Evolutionary conservation across 64 coral and sea anemone genomes (phyloP), one percentile per base, ranked within the genome.

Genomic region (Platygyra sinensis): DNA sequence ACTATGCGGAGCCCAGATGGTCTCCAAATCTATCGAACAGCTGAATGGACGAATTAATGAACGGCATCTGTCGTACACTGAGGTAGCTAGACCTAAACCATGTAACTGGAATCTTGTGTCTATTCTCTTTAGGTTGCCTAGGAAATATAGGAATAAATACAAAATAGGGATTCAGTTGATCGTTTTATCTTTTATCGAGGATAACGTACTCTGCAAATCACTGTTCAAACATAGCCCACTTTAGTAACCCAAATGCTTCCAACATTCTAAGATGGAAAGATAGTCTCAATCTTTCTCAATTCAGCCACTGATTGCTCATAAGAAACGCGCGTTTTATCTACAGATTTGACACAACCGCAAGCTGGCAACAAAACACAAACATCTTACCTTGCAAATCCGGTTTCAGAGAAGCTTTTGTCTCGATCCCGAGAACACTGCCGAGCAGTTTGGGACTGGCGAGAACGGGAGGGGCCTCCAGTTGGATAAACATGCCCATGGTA

Each of bases 1-100:
- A 39, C 92, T 94, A 46, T 94, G 92, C 3, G 92, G 92, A 14
- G 87, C 80, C 92, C 92, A 94, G 8, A 89, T 59, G 28, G 83
- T 75, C 79, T 94, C 92, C 17, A 94, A 57, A 89, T 94, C 92
- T 5, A 88, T 60, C 3, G 92, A 59, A 57, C 87, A 89, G 39
- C 87, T 89, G 19, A 55, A 94, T 2, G 92, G 92, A 79, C 22
- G 64, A 62, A 89, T 84, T 50, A 94, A 60, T 17, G 87, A 65
- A 50, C 92, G 87, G 59, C 82, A 76, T 69, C 88, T 62, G 9
- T 67, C 87, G 12, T 78, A 19, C 38, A 89, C 64, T 10, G 92
- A 94, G 10, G 92, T 89, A 50, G 86, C 27, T 25, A 94, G 20
- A 20, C 79, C 72, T 10, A 89, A 49, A 0, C 92, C 92, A 75